These are phyloP conservation scores for Schizotus pectinicornis DNA, from an alignment of 2,888 invertebrate species.

Conservation along the genomic window DNA sequence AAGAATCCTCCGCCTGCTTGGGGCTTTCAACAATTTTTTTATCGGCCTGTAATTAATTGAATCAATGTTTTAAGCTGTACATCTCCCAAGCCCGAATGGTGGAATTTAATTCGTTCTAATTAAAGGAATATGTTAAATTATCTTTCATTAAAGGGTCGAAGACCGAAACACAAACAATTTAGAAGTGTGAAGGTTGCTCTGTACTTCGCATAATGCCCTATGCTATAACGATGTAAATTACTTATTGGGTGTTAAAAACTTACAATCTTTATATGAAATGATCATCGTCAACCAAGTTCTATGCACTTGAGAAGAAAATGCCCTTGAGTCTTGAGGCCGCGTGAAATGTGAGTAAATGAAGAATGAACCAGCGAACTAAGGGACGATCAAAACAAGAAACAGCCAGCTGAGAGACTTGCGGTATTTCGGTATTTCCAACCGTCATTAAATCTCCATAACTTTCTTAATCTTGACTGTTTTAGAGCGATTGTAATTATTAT, in stretches of 20 bases:
- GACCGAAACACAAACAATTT: slow-evolving; percentile 9
- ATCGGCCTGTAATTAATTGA: slow-evolving; percentile 16
- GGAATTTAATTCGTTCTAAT: slow-evolving; percentile 25
- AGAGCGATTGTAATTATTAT: slow-evolving; percentile 41
- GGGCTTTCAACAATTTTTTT: slow-evolving; percentile 18
- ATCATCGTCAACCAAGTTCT: slow-evolving; percentile 25
- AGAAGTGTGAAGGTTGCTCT: background rate
- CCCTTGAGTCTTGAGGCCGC: slow-evolving; percentile 28
- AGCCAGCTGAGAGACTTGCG: slow-evolving; percentile 30
- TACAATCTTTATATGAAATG: slow-evolving; percentile 14
- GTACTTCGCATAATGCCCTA: background rate
- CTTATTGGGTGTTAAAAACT: slow-evolving; percentile 18
- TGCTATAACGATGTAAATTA: slow-evolving; percentile 10
- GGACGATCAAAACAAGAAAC: slow-evolving; percentile 43
- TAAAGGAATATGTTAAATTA: slow-evolving; percentile 20
- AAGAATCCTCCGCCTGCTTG: no score
- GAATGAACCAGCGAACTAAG: slow-evolving; percentile 39
- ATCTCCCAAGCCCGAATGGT: slow-evolving; percentile 1
- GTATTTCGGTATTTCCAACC: slow-evolving; percentile 38
- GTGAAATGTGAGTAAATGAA: slow-evolving; percentile 42
- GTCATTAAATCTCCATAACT: slow-evolving; percentile 45
- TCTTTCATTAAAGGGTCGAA: slow-evolving; percentile 11
- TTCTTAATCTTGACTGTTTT: slow-evolving; percentile 43
- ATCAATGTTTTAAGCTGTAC: slow-evolving; percentile 19
- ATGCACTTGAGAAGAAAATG: slow-evolving; percentile 27